A percentile compares a stretch with the other conserved stretches of the same genome.
phyloP scores from a whole-genome alignment of 2,888 invertebrate genomes.

The Dolichopus griseipennis region DNA sequence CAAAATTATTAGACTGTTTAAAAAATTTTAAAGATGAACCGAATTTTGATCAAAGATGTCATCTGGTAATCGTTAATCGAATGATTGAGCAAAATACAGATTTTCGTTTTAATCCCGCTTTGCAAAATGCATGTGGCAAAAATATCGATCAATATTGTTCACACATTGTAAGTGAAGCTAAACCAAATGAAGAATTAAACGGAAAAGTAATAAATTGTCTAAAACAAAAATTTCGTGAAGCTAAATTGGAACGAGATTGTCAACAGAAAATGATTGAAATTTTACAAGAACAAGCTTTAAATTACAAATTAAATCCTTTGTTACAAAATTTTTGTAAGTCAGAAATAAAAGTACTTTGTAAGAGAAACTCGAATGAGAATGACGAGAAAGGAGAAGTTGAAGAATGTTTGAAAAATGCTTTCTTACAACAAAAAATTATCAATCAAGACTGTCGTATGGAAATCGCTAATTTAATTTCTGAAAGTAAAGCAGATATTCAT shows the following conservation, averaged over 20 bases:
- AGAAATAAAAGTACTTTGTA: slow-evolving; percentile 59
- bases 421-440: slow-evolving; percentile 62
- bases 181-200: slow-evolving; percentile 64
- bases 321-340: slow-evolving; percentile 71
- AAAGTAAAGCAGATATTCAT: slow-evolving; percentile 87
- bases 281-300: slow-evolving; percentile 78
- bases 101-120: slow-evolving; percentile 76
- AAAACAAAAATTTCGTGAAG: slow-evolving; percentile 67
- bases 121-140: slow-evolving; percentile 68
- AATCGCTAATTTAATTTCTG: slow-evolving; percentile 80
- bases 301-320: slow-evolving; percentile 83
- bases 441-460: slow-evolving; percentile 71
- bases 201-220: slow-evolving; percentile 74
- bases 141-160: slow-evolving; percentile 72
- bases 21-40: slow-evolving; percentile 68
- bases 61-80: slow-evolving; percentile 72
- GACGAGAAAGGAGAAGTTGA: slow-evolving; percentile 53
- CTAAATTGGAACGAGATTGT: slow-evolving; percentile 65
- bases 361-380: slow-evolving; percentile 24
- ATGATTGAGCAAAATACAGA: slow-evolving; percentile 87
- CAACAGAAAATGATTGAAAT: slow-evolving; percentile 73
- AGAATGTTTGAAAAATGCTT: slow-evolving; percentile 84
- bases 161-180: slow-evolving; percentile 47
- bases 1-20: slow-evolving; percentile 66
- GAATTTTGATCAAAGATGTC: slow-evolving; percentile 75